These are phyloP conservation scores for Harpagifer antarcticus DNA, from an alignment of 2,797 vertebrate species.

Conservation along the genomic window DNA sequence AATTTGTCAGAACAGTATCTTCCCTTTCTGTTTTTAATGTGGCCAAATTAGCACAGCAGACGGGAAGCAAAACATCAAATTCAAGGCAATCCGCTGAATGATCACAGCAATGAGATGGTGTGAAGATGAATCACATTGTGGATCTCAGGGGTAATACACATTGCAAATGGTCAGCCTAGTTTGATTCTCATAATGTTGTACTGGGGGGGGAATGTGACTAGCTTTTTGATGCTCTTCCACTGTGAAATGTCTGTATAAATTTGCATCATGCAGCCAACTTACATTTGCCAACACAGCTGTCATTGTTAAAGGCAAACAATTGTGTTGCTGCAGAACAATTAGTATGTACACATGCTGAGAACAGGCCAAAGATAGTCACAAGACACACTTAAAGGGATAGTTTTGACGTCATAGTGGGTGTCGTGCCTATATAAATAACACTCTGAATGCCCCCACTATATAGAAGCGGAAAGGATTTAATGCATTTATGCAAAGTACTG, in stretches of 20 bases:
- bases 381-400: conserved; percentile 3
- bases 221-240: conserved; percentile 52
- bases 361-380: conserved; percentile 31
- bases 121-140: conserved; percentile 68
- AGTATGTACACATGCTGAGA: conserved; percentile 15
- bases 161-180: conserved; percentile 73
- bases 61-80: conserved; percentile 29
- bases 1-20: conserved; percentile 59
- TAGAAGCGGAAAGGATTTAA: no score
- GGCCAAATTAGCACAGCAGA: conserved; percentile 57
- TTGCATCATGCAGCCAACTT: conserved; percentile 35
- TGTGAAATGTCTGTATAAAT: conserved; percentile 48
- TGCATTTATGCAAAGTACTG: no score
- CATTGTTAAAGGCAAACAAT: conserved; percentile 22
- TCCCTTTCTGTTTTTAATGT: conserved; percentile 50
- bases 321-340: conserved; percentile 15
- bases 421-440: no score
- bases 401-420: no score
- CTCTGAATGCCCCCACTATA: no score
- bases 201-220: conserved; percentile 35
- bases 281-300: conserved; percentile 40
- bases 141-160: conserved; percentile 78
- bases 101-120: conserved; percentile 69
- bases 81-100: conserved; percentile 42
- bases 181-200: conserved; percentile 66